Percentiles rank a stretch among this genome's conserved stretches.
Evolutionary conservation across 2,797 vertebrate genomes (phyloP).

Genomic region (Spheniscus humboldti): DNA sequence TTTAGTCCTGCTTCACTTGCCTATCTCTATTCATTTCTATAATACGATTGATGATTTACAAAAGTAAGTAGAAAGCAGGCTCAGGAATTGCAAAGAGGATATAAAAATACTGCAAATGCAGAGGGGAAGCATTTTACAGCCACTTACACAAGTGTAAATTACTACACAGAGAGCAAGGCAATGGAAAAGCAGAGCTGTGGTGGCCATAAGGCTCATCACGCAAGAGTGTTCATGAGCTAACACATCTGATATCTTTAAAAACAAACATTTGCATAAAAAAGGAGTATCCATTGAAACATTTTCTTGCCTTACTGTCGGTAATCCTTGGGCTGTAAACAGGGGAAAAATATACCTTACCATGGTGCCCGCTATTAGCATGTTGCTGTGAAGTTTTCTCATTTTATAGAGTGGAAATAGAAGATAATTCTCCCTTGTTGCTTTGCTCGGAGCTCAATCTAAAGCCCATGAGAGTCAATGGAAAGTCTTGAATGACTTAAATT

Average conservation of each 20-base stretch:
- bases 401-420: not conserved
- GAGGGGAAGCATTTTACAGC: slow-evolving; percentile 52
- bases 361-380: not conserved
- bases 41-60: not conserved
- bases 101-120: slow-evolving; percentile 40
- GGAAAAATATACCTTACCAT: not conserved
- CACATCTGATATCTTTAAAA: not conserved
- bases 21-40: not conserved
- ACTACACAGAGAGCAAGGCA: slow-evolving; percentile 39
- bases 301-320: not conserved
- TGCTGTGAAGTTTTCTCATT: not conserved
- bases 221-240: not conserved
- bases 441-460: not conserved
- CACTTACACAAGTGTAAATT: slow-evolving; percentile 17
- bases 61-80: slow-evolving; percentile 14
- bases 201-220: slow-evolving; percentile 6
- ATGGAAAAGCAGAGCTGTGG: slow-evolving; percentile 43
- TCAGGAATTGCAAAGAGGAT: not conserved
- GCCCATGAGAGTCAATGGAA: not conserved
- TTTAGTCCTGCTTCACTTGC: slow-evolving; percentile 10
- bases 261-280: not conserved
- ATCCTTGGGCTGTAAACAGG: not conserved
- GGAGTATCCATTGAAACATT: not conserved
- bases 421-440: slow-evolving; percentile 12
- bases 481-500: not conserved